phyloP scores from a whole-genome alignment of 2,888 invertebrate species.

The Pelosia muscerda region DNA sequence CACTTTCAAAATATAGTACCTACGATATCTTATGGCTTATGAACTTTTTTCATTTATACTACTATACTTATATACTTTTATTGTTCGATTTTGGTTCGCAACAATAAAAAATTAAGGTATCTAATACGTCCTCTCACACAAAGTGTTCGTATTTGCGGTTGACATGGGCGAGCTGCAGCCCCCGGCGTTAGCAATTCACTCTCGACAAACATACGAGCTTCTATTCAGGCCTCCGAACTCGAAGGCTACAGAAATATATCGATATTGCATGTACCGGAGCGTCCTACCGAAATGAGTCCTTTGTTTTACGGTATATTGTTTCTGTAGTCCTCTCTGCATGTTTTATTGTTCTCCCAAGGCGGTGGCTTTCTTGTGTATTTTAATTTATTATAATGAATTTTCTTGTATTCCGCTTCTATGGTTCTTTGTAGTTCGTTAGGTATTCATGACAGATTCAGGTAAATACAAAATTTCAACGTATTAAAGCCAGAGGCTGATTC shows the following conservation, averaged over 20 bases:
- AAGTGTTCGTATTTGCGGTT: conserved; percentile 44
- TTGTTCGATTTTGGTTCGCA: conserved; percentile 27
- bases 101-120: conserved; percentile 30
- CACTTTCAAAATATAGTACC: not conserved
- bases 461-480: not conserved
- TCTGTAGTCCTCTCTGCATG: conserved; percentile 46
- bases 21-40: not conserved
- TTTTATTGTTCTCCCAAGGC: conserved; percentile 50
- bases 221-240: conserved; percentile 49
- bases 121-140: conserved; percentile 32
- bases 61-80: not conserved
- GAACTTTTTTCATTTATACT: not conserved
- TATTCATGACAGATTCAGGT: not conserved
- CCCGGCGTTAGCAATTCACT: conserved; percentile 67
- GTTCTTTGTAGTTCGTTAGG: not conserved
- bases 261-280: conserved; percentile 60
- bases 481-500: not conserved
- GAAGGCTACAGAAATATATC: conserved; percentile 60
- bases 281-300: conserved; percentile 68
- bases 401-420: conserved; percentile 15
- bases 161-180: conserved; percentile 62
- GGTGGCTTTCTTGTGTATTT: conserved; percentile 45
- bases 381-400: conserved; percentile 43
- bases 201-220: conserved; percentile 62
- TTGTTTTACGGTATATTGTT: conserved; percentile 69